These are phyloP conservation scores for Cossypha polioptera DNA, from an alignment of 2,797 vertebrate species.

Conservation along the genomic window DNA sequence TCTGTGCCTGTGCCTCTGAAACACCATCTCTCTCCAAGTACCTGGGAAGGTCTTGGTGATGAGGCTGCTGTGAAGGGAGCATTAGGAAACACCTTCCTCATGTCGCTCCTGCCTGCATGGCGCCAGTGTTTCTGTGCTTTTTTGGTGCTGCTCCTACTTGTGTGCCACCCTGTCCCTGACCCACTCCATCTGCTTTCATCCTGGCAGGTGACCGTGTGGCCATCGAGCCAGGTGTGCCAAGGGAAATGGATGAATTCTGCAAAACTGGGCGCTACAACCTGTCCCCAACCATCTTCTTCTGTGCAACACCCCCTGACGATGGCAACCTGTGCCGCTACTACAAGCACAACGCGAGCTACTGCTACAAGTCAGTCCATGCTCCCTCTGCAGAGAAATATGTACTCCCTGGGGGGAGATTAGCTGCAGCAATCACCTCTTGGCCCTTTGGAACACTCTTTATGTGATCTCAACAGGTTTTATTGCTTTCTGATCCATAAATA, in stretches of 20 bases:
- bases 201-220: slow-evolving; percentile 90
- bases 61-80: background rate
- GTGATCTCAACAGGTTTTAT: background rate
- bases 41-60: background rate
- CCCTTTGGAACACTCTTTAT: background rate
- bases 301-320: slow-evolving; percentile 91
- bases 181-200: background rate
- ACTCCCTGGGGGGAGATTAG: background rate
- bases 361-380: slow-evolving; percentile 87
- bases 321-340: slow-evolving; percentile 93
- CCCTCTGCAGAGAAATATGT: background rate
- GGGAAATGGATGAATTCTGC: slow-evolving; percentile 89
- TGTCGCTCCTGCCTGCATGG: background rate
- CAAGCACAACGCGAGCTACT: slow-evolving; percentile 90
- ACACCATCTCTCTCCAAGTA: background rate
- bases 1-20: background rate
- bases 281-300: slow-evolving; percentile 92
- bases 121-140: background rate
- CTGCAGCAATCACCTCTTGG: background rate
- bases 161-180: background rate
- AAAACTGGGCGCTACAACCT: slow-evolving; percentile 92
- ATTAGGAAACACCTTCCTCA: background rate
- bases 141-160: background rate
- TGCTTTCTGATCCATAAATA: background rate
- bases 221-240: slow-evolving; percentile 89